Conservation (phyloP, 2,888 invertebrate genomes). For the Lochmaea capreae region DNA sequence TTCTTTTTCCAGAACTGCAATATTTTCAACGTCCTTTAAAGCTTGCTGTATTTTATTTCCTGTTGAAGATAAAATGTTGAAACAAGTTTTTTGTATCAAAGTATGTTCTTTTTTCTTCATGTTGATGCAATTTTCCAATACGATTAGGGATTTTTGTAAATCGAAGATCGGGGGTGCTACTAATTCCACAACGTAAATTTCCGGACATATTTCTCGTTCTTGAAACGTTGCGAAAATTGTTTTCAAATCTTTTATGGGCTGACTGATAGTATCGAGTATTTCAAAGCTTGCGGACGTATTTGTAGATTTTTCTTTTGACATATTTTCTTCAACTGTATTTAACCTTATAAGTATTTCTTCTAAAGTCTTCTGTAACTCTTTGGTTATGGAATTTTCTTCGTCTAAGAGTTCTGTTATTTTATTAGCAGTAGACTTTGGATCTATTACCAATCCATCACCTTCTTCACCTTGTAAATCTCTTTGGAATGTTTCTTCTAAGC, state of each 20-base stretch:
- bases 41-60: conserved; percentile 70
- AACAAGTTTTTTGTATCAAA: conserved; percentile 76
- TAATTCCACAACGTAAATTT: conserved; percentile 70
- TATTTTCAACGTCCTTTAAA: conserved; percentile 68
- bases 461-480: conserved; percentile 71
- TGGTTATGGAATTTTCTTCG: conserved; percentile 57
- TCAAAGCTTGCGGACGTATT: conserved; percentile 76
- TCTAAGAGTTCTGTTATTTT: conserved; percentile 64
- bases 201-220: conserved; percentile 66
- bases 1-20: conserved; percentile 66
- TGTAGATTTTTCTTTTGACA: conserved; percentile 74
- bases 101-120: conserved; percentile 76
- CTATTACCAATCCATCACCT: conserved; percentile 70
- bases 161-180: conserved; percentile 72
- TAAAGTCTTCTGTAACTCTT: conserved; percentile 62
- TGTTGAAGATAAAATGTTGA: conserved; percentile 73
- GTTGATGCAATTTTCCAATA: conserved; percentile 77
- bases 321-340: conserved; percentile 73
- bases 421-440: conserved; percentile 65
- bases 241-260: conserved; percentile 74
- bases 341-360: conserved; percentile 70
- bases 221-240: conserved; percentile 69
- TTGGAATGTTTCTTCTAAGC: conserved; percentile 63
- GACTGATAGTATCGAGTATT: conserved; percentile 72
- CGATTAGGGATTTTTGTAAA: conserved; percentile 74